Evolutionary conservation across 2,888 invertebrate genomes (phyloP).

Genomic region (Euproctis similis): DNA sequence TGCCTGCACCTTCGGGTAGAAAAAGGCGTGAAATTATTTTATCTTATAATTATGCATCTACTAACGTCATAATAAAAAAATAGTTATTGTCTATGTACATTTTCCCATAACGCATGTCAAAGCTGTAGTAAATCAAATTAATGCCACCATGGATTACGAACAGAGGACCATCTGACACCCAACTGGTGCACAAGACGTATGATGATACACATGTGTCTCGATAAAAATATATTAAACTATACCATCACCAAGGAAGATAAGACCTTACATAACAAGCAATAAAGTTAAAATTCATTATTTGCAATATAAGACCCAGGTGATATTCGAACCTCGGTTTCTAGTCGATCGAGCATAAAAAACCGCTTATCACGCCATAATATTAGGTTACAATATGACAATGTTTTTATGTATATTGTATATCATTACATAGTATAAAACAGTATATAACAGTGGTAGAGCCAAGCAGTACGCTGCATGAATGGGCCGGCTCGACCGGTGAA

Average conservation of each 20-base stretch:
- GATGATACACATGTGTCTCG: constrained; percentile 40
- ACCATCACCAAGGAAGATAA: constrained; percentile 12
- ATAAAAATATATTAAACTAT: constrained; percentile 24
- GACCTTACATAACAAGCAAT: constrained; percentile 18
- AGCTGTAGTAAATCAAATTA: constrained; percentile 23
- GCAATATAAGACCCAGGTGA: constrained; percentile 44
- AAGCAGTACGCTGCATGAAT: too few species aligned
- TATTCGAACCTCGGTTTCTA: constrained; percentile 59
- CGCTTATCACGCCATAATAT: constrained; percentile 54
- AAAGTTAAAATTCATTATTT: constrained; percentile 24
- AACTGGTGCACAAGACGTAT: constrained; percentile 33
- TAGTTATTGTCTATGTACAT: not conserved
- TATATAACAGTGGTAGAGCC: too few species aligned
- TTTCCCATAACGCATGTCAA: constrained; percentile 17
- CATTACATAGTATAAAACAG: too few species aligned
- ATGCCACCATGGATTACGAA: constrained; percentile 39
- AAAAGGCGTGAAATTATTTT: too few species aligned
- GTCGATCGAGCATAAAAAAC: constrained; percentile 66
- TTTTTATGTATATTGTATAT: too few species aligned
- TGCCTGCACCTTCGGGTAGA: too few species aligned
- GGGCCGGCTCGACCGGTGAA: too few species aligned
- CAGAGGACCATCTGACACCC: constrained; percentile 47
- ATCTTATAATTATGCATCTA: too few species aligned
- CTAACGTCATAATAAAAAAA: too few species aligned
- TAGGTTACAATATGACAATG: constrained; percentile 51